These are phyloP conservation scores for Dolichallabes microphthalmus DNA, from an alignment of 2,113 vertebrate genomes.

Conservation along the genomic window DNA sequence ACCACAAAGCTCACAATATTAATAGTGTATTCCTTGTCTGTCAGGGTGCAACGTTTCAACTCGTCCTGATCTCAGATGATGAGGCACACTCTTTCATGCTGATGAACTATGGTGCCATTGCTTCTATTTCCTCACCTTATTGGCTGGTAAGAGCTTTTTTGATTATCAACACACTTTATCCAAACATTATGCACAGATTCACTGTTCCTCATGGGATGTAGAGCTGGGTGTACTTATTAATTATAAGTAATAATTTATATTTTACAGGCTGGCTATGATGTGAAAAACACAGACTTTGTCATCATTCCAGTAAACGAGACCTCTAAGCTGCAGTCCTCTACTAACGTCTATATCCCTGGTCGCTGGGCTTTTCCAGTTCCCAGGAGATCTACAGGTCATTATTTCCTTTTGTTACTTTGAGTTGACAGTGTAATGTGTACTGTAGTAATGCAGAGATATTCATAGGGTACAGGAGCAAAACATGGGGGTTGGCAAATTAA, in stretches of 20 bases:
- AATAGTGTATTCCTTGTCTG: neutral
- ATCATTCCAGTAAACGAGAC: conserved; percentile 11
- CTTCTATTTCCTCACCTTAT: neutral
- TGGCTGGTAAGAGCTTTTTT: conserved; percentile 9
- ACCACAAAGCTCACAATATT: too few relatives aligned
- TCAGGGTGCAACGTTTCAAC: conserved; percentile 19
- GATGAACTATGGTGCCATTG: conserved; percentile 23
- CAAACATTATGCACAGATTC: neutral
- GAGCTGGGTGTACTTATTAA: too few relatives aligned
- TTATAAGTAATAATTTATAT: neutral
- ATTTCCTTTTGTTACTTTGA: too few relatives aligned
- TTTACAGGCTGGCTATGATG: conserved; percentile 17
- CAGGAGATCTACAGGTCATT: too few relatives aligned
- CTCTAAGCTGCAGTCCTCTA: neutral
- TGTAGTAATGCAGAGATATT: too few relatives aligned
- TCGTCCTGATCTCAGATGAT: conserved; percentile 19
- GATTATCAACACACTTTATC: neutral
- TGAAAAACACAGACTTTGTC: neutral
- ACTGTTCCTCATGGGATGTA: neutral
- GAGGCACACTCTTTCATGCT: neutral
- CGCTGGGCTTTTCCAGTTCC: conserved; percentile 8
- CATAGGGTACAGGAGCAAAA: neutral
- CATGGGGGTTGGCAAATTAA: neutral
- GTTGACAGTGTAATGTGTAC: too few relatives aligned
- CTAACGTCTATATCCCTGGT: conserved; percentile 22